These are phyloP conservation scores for Vidua macroura DNA, from an alignment of 2,113 vertebrate species.

Conservation along the genomic window DNA sequence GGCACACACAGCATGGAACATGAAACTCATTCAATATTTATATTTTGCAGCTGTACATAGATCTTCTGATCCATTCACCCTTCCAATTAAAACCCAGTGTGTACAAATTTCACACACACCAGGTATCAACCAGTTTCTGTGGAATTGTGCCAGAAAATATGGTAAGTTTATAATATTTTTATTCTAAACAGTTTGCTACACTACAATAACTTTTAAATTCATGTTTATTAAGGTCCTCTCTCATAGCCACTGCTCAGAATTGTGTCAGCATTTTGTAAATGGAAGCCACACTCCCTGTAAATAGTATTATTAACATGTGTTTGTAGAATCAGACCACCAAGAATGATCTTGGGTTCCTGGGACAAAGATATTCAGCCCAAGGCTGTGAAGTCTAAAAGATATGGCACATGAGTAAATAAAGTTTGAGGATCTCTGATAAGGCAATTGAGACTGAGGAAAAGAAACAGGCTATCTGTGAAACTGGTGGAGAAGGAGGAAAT, in stretches of 20 bases:
- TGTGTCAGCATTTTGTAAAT: neutral
- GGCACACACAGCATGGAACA: neutral
- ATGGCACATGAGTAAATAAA: neutral
- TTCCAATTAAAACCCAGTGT: neutral
- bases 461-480: neutral
- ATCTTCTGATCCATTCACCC: neutral
- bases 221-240: neutral
- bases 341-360: neutral
- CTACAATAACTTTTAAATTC: neutral
- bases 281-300: neutral
- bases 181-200: neutral
- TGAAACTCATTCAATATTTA: neutral
- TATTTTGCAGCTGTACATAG: neutral
- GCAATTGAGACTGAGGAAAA: neutral
- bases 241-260: neutral
- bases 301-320: neutral
- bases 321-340: slow-evolving; percentile 2
- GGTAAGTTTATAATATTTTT: neutral
- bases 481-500: neutral
- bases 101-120: neutral
- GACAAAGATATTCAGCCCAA: neutral
- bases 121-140: neutral
- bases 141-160: neutral
- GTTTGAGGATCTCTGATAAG: neutral
- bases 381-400: neutral